Evolutionary conservation across 2,888 invertebrate species (phyloP).

Genomic region (Priapulus caudatus): DNA sequence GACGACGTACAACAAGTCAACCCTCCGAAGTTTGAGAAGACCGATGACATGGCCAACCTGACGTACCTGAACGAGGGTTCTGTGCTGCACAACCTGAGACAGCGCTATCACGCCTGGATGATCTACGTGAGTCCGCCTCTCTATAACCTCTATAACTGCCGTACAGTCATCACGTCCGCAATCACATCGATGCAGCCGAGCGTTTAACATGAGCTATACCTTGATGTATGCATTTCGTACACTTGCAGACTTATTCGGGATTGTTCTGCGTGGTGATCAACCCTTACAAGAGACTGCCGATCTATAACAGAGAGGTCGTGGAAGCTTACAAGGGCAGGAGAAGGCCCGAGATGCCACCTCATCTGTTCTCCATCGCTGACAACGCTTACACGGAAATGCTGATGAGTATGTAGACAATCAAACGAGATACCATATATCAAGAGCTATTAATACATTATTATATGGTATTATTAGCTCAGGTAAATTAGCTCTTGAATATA

Average conservation of each 20-base stretch:
- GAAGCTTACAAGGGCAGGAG: constrained; percentile 38
- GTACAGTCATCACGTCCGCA: too few relatives aligned
- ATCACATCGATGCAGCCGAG: too few relatives aligned
- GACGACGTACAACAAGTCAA: constrained; percentile 15
- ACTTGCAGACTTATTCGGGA: constrained; percentile 40
- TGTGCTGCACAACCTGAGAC: constrained; percentile 26
- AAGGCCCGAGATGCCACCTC: too few relatives aligned
- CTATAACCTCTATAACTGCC: too few relatives aligned
- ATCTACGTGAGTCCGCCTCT: constrained; percentile 7
- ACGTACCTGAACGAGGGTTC: constrained; percentile 32
- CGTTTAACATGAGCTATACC: too few relatives aligned
- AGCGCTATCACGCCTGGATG: too few relatives aligned
- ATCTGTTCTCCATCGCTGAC: constrained; percentile 43
- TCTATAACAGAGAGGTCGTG: constrained; percentile 36
- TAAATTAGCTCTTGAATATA: constrained; percentile 9
- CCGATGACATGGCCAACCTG: constrained; percentile 30
- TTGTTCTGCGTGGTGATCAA: too few relatives aligned
- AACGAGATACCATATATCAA: too few relatives aligned
- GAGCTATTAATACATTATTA: too few relatives aligned
- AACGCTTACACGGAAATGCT: constrained; percentile 43
- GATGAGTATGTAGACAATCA: constrained; percentile 28
- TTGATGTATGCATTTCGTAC: too few relatives aligned
- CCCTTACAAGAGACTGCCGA: constrained; percentile 38
- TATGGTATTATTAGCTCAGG: too few relatives aligned
- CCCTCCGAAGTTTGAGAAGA: constrained; percentile 17